Evolutionary conservation across 2,888 invertebrate species (phyloP).

Genomic region (Tigriopus californicus): DNA sequence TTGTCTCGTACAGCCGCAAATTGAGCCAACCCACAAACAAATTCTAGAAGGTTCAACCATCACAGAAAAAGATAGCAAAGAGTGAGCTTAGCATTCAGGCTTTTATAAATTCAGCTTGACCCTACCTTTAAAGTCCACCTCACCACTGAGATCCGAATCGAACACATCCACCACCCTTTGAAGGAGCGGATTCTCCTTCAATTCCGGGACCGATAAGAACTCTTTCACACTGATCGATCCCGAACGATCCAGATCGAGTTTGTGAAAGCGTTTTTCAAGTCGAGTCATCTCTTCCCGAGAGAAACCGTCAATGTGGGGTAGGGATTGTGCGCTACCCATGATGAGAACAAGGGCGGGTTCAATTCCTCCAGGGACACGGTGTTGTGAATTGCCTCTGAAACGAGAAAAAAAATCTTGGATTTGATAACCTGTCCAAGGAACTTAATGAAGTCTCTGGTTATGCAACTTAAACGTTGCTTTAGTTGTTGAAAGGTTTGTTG

Average conservation of each 20-base stretch:
- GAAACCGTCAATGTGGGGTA: conserved; percentile 10
- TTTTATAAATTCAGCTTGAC: too few relatives aligned
- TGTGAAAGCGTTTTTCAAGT: conserved; percentile 10
- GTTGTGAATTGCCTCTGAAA: too few relatives aligned
- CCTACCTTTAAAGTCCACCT: conserved; percentile 13
- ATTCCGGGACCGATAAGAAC: conserved; percentile 2
- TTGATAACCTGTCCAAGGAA: too few relatives aligned
- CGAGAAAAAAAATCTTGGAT: too few relatives aligned
- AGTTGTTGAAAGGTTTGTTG: too few relatives aligned
- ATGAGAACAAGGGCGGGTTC: too few relatives aligned
- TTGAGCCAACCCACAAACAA: conserved; percentile 5
- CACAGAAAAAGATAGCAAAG: not conserved
- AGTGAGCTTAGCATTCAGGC: too few relatives aligned
- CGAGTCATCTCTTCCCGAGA: conserved; percentile 7
- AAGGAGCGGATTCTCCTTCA: conserved; percentile 14
- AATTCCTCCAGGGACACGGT: too few relatives aligned
- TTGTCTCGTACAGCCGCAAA: not conserved
- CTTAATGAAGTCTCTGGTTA: too few relatives aligned
- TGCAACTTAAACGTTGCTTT: too few relatives aligned
- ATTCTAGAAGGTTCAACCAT: not conserved
- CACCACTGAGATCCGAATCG: conserved; percentile 10
- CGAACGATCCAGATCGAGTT: conserved; percentile 10
- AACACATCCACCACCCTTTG: conserved; percentile 12
- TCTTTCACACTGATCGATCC: conserved; percentile 8
- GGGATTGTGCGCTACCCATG: not conserved